Percentiles rank a stretch among this genome's conserved stretches.
Conservation (phyloP, 2,113 vertebrate species). For the Halcyon malimbica region DNA sequence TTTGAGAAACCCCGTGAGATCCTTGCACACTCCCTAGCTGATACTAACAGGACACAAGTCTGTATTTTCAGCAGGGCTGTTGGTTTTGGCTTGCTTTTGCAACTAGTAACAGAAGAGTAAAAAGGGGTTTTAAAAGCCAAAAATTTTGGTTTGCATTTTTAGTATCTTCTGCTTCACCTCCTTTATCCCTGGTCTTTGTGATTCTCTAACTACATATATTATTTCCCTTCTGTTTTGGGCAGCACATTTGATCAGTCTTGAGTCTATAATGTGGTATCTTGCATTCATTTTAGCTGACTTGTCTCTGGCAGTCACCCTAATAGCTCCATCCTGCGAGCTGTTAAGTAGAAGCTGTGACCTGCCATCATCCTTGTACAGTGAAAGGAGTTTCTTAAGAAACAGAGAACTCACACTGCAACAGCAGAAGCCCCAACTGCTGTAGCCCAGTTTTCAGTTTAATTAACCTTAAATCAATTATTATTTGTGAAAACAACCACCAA, state of each 20-base stretch:
- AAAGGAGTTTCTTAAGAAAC: not conserved
- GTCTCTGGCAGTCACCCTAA: not conserved
- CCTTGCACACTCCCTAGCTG: not conserved
- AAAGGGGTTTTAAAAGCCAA: fast-evolving
- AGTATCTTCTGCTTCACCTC: not conserved
- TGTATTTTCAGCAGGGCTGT: not conserved
- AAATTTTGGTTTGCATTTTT: not conserved
- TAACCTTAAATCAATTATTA: not conserved
- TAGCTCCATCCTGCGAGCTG: not conserved
- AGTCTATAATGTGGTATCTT: not conserved
- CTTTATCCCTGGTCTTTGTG: not conserved
- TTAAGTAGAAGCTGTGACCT: not conserved
- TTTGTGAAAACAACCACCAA: not conserved
- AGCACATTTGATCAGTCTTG: not conserved
- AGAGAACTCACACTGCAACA: not conserved
- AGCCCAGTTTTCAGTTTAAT: not conserved
- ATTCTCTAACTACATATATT: not conserved
- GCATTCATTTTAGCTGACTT: not conserved
- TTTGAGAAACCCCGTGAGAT: not conserved
- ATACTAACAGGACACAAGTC: not conserved
- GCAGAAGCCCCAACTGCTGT: not conserved
- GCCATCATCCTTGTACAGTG: not conserved
- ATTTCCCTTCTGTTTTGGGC: not conserved
- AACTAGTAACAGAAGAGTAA: not conserved
- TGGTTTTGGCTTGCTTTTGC: not conserved